Percentiles rank a stretch among this genome's conserved stretches.
phyloP scores from a whole-genome alignment of 2,113 vertebrate genomes.

The Centropus unirufus region DNA sequence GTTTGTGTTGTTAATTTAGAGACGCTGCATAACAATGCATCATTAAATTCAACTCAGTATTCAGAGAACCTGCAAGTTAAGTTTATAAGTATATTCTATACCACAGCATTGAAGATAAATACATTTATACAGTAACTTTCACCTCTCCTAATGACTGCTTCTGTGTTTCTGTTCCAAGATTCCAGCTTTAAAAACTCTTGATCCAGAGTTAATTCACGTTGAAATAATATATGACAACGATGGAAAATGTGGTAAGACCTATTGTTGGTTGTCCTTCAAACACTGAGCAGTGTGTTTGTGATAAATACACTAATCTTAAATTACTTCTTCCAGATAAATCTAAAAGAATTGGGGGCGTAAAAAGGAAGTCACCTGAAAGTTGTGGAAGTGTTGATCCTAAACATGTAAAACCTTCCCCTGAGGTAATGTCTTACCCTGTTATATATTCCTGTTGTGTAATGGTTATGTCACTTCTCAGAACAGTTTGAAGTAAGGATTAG shows the following conservation, averaged over 20 bases:
- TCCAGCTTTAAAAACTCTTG: conserved; percentile 81
- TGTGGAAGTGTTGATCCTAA: conserved; percentile 65
- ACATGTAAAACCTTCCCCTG: conserved; percentile 69
- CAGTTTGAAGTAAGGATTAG: not conserved
- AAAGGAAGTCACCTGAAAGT: conserved; percentile 74
- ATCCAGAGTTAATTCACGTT: conserved; percentile 82
- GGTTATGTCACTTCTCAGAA: not conserved
- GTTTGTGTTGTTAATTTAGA: not conserved
- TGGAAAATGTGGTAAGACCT: conserved; percentile 75
- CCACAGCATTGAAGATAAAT: not conserved
- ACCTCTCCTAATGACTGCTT: not conserved
- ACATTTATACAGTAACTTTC: not conserved
- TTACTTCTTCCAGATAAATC: conserved; percentile 67
- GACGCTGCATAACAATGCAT: not conserved
- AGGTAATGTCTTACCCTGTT: conserved; percentile 51
- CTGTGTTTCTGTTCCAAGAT: conserved; percentile 71
- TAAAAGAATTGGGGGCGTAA: conserved; percentile 64
- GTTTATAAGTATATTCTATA: not conserved
- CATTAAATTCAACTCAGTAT: not conserved
- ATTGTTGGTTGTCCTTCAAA: not conserved
- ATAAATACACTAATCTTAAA: not conserved
- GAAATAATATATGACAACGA: conserved; percentile 79
- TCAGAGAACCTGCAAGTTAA: not conserved
- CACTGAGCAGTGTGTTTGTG: not conserved
- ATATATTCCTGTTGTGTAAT: conserved; percentile 3